Percentiles rank a stretch among this genome's conserved stretches.
These are phyloP conservation scores for Orthosia gothica DNA, from an alignment of 2,888 invertebrate species.

Conservation along the genomic window DNA sequence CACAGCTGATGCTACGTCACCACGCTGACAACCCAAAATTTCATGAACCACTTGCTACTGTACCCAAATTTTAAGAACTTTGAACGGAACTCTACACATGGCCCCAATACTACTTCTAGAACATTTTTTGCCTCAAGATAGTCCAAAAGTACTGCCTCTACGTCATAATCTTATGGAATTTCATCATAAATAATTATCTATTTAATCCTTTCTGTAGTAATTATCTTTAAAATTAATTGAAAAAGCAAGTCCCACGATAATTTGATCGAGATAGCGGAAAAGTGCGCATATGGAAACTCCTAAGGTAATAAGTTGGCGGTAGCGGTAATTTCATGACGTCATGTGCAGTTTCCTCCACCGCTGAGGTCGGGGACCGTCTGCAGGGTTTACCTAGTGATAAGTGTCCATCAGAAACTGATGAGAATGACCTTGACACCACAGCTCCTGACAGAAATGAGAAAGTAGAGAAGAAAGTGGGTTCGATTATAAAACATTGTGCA, in stretches of 20 bases:
- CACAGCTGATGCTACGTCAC: constrained; percentile 80
- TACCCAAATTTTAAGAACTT: constrained; percentile 37
- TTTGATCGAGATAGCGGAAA: constrained; percentile 20
- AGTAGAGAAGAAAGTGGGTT: constrained; percentile 38
- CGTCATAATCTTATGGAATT: constrained; percentile 32
- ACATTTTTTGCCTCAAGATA: neutral
- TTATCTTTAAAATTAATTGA: constrained; percentile 22
- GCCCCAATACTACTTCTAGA: constrained; percentile 6
- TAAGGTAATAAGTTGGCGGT: constrained; percentile 29
- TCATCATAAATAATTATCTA: constrained; percentile 49
- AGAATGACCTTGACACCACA: constrained; percentile 20
- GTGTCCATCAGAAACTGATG: neutral
- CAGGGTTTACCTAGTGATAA: constrained; percentile 34
- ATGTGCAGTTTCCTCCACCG: constrained; percentile 46
- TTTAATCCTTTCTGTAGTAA: constrained; percentile 26
- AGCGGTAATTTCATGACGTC: constrained; percentile 56
- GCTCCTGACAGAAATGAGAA: constrained; percentile 11
- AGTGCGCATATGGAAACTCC: constrained; percentile 50
- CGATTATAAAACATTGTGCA: constrained; percentile 59
- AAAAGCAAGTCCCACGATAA: constrained; percentile 21
- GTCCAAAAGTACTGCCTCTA: neutral
- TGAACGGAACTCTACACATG: constrained; percentile 44
- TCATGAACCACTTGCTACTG: constrained; percentile 6
- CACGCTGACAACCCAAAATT: constrained; percentile 46
- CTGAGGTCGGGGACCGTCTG: constrained; percentile 56